Evolutionary conservation across 2,113 vertebrate species (phyloP), one percentile per base, ranked within the genome.

Genomic region (Platysteira castanea): DNA sequence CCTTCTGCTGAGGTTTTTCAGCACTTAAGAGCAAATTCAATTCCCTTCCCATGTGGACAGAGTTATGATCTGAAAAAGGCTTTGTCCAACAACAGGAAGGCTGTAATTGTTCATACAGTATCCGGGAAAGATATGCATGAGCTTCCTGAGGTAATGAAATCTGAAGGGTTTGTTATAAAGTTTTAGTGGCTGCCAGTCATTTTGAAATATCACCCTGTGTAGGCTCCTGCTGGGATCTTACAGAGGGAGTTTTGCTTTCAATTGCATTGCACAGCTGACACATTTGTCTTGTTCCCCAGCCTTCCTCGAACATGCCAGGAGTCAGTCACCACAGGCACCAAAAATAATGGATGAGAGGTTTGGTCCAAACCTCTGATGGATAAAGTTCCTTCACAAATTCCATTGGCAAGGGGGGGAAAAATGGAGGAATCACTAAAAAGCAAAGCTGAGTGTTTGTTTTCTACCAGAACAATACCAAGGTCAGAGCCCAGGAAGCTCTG

Each of bases 21-120:
- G 35, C 28, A 78, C 47, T 93, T 89, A 26, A 50, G 64, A 95
- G 39, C 60, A 75, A 81, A 71, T 94, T 52, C 54, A 52, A 81
- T 92, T 93, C 75, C 27, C 19, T 93, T 92, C 79, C 82, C 69
- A 39, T 61, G 46, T 9, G 27, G 82, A 94, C 71, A 80, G 71
- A 90, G 50, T 57, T 94, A 84, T 54, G 71, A 80, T 84, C 83
- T 80, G 71, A 74, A 83, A 90, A 88, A 86, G 64, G 37, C 76
- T 96, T 96, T 81, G 88, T 92, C 86, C 88, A 92, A 57, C 54
- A 92, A 92, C 95, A 94, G 90, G 93, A 97, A 95, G 56, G 85
- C 68, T 79, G 76, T 35, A 69, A 94, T 92, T 96, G 92, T 95
- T 94, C 90, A 54, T 89, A 90, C 90, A 90, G 70, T n/a, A 86